Evolutionary conservation across 1,140 invertebrate genomes (phyloP).

Genomic region (Neoseiulus cucumeris): DNA sequence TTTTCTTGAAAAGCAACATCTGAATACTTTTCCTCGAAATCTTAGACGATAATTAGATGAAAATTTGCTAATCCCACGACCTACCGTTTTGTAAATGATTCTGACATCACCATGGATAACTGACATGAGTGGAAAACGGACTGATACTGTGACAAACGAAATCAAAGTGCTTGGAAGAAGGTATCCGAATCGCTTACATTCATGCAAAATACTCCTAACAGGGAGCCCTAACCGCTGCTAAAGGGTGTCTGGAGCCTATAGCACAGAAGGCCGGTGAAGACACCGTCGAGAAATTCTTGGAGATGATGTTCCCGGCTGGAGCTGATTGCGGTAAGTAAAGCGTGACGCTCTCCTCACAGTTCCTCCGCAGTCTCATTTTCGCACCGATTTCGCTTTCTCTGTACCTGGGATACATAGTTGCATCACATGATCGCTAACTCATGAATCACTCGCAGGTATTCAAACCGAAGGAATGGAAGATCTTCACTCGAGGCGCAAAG

Average conservation of each 20-base stretch:
- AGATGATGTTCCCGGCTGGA: background rate
- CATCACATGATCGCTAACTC: background rate
- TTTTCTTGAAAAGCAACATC: background rate
- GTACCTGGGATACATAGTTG: background rate
- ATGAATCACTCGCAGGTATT: background rate
- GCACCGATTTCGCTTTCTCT: background rate
- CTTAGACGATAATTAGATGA: too few relatives aligned
- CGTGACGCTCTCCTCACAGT: background rate
- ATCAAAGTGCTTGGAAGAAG: background rate
- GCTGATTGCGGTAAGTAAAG: background rate
- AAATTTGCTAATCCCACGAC: background rate
- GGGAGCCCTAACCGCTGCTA: background rate
- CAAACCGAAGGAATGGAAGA: background rate
- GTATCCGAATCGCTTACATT: background rate
- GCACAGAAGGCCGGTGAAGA: background rate
- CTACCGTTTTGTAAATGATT: background rate
- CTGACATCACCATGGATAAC: background rate
- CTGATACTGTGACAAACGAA: background rate
- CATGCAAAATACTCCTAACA: background rate
- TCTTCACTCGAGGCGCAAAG: background rate
- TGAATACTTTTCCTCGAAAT: background rate
- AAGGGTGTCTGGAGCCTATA: background rate
- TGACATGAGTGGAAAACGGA: background rate
- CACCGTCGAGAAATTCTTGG: background rate
- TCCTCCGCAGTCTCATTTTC: background rate